Evolutionary conservation across 2,113 vertebrate genomes (phyloP).

Genomic region (Archilochus colubris): DNA sequence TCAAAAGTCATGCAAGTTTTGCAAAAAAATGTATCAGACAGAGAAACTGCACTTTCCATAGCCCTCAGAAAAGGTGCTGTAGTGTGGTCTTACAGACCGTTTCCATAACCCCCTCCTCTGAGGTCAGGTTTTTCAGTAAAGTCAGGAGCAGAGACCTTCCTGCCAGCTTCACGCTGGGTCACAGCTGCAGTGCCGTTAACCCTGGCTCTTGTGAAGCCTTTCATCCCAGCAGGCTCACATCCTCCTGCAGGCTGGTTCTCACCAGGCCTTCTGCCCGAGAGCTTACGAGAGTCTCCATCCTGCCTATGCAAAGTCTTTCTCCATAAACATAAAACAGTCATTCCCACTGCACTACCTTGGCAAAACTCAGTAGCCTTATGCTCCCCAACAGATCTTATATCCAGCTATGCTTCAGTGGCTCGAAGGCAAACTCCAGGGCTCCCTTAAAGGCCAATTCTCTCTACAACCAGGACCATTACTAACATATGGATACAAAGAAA

Average conservation of each 20-base stretch:
- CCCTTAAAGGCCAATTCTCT: slow-evolving; percentile 13
- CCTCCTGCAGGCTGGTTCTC: background rate
- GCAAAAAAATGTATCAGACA: accelerated
- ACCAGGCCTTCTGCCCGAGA: background rate
- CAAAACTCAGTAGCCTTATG: slow-evolving; percentile 10
- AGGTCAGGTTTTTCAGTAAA: background rate
- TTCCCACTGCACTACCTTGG: background rate
- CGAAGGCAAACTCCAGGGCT: slow-evolving; percentile 2
- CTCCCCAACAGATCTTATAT: background rate
- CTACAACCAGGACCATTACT: background rate
- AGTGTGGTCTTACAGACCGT: background rate
- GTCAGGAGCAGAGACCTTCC: background rate
- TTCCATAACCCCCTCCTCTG: background rate
- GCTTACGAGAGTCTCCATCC: background rate
- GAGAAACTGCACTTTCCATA: background rate
- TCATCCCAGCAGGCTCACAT: background rate
- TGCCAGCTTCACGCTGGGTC: background rate
- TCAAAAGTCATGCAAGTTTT: background rate
- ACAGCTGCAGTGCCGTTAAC: background rate
- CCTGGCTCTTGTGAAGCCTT: accelerated
- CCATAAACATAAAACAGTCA: background rate
- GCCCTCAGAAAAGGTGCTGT: background rate
- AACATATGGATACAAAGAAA: background rate
- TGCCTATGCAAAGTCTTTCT: background rate
- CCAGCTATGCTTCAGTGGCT: background rate